phyloP scores from a whole-genome alignment of 2,888 invertebrate genomes.

The Tiphia femorata region DNA sequence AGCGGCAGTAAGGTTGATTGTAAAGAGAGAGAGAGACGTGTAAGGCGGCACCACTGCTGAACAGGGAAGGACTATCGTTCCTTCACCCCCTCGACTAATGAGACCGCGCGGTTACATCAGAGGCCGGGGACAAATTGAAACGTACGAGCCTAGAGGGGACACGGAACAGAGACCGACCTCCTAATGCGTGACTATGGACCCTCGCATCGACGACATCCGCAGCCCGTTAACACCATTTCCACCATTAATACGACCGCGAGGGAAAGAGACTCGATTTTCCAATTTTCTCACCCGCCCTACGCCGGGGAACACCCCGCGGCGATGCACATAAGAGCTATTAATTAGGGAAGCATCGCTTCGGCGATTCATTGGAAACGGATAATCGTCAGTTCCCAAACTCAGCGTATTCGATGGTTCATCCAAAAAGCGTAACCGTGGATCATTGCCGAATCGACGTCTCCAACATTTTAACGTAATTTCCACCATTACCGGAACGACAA shows the following conservation, averaged over 20 bases:
- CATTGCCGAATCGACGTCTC: no score
- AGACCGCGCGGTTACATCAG: constrained; percentile 67
- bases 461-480: no score
- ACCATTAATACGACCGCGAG: background rate
- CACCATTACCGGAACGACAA: no score
- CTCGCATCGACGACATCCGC: constrained; percentile 23
- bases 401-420: no score
- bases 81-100: constrained; percentile 61
- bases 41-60: constrained; percentile 21
- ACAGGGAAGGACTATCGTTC: constrained; percentile 43
- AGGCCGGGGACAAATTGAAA: constrained; percentile 66
- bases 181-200: constrained; percentile 53
- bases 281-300: constrained; percentile 23
- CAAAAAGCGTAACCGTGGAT: no score
- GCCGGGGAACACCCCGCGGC: constrained; percentile 18
- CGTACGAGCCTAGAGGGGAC: constrained; percentile 63
- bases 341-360: no score
- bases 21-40: constrained; percentile 46
- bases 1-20: constrained; percentile 63
- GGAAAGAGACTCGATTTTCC: constrained; percentile 28
- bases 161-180: constrained; percentile 49
- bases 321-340: background rate
- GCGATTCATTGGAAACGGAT: no score
- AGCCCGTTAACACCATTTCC: constrained; percentile 40
- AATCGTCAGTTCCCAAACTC: no score